Percentiles rank a stretch among this genome's conserved stretches.
Conservation (phyloP, 2,797 vertebrate species). For the Myotis vivesi region DNA sequence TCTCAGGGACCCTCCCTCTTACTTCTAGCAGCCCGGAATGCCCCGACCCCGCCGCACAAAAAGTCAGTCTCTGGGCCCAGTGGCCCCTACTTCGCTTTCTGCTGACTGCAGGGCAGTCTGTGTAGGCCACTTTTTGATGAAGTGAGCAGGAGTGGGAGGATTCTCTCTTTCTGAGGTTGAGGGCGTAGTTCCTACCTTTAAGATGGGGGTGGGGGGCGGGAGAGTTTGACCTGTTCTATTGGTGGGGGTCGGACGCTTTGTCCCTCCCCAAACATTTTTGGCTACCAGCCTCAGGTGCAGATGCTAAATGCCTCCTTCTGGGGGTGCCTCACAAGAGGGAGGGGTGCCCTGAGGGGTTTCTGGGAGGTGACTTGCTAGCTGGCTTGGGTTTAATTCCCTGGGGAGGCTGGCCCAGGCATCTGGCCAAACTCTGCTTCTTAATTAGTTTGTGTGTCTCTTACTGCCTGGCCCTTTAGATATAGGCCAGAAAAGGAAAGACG, state of each 20-base stretch:
- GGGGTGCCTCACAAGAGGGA: neutral
- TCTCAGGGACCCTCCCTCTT: neutral
- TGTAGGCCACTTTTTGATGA: constrained; percentile 79
- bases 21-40: neutral
- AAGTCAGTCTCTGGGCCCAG: neutral
- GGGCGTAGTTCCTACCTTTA: constrained; percentile 65
- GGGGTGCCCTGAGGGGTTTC: neutral
- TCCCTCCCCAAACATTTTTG: neutral
- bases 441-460: constrained; percentile 77
- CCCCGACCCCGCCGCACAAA: neutral
- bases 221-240: neutral
- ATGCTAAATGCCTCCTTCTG: neutral
- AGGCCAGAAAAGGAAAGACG: constrained; percentile 6
- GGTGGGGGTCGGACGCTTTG: neutral
- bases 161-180: constrained; percentile 56
- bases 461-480: constrained; percentile 48
- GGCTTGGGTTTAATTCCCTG: constrained; percentile 54
- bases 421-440: constrained; percentile 75
- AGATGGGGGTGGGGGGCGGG: neutral
- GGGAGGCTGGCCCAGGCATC: constrained; percentile 62
- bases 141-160: constrained; percentile 68
- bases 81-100: constrained; percentile 1
- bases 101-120: constrained; percentile 66
- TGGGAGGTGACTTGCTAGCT: constrained; percentile 27
- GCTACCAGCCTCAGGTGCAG: neutral